Percentiles rank a stretch among this genome's conserved stretches.
Conservation (phyloP, 1,140 invertebrate genomes). For the Trachymyrmex cornetzi region DNA sequence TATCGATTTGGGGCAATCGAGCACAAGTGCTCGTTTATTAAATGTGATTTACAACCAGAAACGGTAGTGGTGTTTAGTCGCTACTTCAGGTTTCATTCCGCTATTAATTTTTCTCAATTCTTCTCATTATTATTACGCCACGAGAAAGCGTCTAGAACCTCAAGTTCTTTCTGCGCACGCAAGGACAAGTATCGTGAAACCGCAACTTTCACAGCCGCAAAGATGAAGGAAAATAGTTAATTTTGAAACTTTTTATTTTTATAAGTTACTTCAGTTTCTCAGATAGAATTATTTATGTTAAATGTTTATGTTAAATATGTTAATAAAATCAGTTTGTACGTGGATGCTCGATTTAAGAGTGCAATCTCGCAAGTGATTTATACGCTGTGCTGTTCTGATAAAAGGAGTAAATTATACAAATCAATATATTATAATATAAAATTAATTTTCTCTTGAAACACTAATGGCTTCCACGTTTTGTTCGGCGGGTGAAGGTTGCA, state of each 20-base stretch:
- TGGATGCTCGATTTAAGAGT: too few species aligned
- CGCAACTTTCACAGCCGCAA: not conserved
- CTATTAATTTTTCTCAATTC: slow-evolving; percentile 18
- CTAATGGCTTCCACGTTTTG: not conserved
- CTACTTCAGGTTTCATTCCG: not conserved
- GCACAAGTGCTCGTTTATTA: slow-evolving; percentile 5
- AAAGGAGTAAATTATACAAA: not conserved
- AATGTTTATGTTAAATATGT: not conserved
- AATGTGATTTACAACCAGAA: slow-evolving; percentile 10
- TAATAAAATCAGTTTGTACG: not conserved
- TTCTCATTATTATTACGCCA: not conserved
- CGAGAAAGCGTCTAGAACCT: not conserved
- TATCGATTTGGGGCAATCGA: slow-evolving; percentile 30
- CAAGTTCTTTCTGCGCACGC: not conserved
- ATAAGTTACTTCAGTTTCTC: not conserved
- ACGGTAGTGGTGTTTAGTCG: not conserved
- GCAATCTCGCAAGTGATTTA: not conserved
- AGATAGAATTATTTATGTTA: not conserved
- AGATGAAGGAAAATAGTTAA: not conserved
- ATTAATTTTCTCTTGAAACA: not conserved
- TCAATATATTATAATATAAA: not conserved
- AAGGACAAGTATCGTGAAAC: not conserved
- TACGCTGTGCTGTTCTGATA: not conserved
- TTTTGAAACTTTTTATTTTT: not conserved
- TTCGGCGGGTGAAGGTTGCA: not conserved